Evolutionary conservation across 2,113 vertebrate genomes (phyloP), one percentile per base, ranked within the genome.

Genomic region (human): DNA sequence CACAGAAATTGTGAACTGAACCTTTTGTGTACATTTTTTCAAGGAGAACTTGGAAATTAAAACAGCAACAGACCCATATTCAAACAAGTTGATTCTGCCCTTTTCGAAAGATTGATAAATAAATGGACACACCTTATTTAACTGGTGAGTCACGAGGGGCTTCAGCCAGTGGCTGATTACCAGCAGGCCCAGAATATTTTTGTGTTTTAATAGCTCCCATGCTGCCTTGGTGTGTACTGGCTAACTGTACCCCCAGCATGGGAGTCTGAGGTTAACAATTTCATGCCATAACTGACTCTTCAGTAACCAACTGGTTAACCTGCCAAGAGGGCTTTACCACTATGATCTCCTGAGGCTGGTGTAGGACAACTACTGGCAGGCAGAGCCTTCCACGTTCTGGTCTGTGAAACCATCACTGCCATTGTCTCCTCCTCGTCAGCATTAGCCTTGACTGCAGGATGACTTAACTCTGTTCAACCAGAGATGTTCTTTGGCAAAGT

Each of bases 301-400:
- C 30, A 27, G 20, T 25, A 38, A 14, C 22, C 8, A 2, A 1
- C 3, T 38, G 9, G 30, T 18, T 35, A 38, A 12, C 14, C 32
- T 8, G 35, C 22, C 10, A 1, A 23, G 0, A 5, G 59, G 17
- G 11, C 6, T n/a, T 50, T 18, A 6, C 68, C 12, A 1, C 12
- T 75, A 4, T 30, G 16, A 14, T 50, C 7, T 16, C 73, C 17
- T 1, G 14, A 1, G 38, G 38, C 6, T 3, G 6, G 5, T 48
- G 11, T 48, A 9, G 52, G 57, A 89, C 83, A 68, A 3, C 6
- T 52, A 7, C 4, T 52, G 45, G 40, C 38, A 40, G 70, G 70
- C 1, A 40, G 22, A 40, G 38, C 40, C 70, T 25, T 32, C 27
- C 61, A 64, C 27, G 2, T 64, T 64, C 61, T 64, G 61, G 61